A percentile compares a stretch with the other conserved stretches of the same genome.
phyloP scores from a whole-genome alignment of 2,888 invertebrate species.

The Pachymerium ferrugineum region DNA sequence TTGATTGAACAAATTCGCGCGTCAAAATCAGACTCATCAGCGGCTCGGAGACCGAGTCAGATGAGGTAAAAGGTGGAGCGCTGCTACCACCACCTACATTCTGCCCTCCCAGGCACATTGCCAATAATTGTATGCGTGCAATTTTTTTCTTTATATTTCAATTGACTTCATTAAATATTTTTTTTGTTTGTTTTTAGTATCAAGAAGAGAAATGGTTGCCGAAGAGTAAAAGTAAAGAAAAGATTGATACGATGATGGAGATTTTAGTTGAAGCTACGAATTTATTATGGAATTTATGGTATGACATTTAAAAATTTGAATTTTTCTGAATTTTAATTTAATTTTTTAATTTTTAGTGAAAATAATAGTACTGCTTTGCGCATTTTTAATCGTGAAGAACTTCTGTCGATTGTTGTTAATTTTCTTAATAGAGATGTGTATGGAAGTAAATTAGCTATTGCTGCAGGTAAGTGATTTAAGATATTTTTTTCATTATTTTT shows the following conservation, averaged over 20 bases:
- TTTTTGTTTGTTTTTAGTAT: not conserved
- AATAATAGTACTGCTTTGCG: conserved; percentile 56
- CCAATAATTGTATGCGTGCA: not conserved
- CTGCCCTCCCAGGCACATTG: not conserved
- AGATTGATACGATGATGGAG: conserved; percentile 57
- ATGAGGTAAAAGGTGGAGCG: not conserved
- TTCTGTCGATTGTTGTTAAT: conserved; percentile 57
- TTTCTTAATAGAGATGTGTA: conserved; percentile 58
- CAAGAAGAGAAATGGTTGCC: conserved; percentile 40
- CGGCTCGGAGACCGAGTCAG: not conserved
- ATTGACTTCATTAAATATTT: not conserved
- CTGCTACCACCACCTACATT: not conserved
- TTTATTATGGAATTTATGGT: conserved; percentile 64
- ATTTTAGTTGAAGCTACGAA: conserved; percentile 63
- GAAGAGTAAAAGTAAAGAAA: conserved; percentile 44
- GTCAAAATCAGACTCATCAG: conserved; percentile 18
- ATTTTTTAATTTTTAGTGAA: conserved; percentile 45
- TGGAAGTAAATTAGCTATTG: conserved; percentile 51
- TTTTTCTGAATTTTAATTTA: conserved; percentile 16
- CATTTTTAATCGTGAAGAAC: conserved; percentile 59
- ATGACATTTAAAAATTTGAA: conserved; percentile 33
- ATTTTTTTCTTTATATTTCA: not conserved
- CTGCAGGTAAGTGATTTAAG: conserved; percentile 43
- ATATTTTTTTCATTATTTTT: not conserved
- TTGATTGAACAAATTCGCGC: conserved; percentile 25